Evolutionary conservation across 2,888 invertebrate genomes (phyloP).

Genomic region (Caenorhabditis sp.): DNA sequence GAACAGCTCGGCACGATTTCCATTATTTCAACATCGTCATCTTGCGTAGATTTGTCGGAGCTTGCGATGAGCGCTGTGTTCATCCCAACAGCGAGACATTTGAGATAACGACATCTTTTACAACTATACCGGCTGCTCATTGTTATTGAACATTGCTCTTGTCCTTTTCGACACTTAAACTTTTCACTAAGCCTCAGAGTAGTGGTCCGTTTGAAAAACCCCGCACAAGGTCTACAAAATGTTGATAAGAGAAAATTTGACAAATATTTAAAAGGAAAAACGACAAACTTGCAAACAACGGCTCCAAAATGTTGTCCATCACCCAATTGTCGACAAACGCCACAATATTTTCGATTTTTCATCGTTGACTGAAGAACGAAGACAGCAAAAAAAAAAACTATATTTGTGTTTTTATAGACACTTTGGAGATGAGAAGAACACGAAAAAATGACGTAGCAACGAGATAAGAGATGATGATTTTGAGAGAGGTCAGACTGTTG

Average conservation of each 20-base stretch:
- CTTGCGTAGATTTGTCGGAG: too few species aligned
- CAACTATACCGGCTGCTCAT: slow-evolving; percentile 33
- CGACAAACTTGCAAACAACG: slow-evolving; percentile 26
- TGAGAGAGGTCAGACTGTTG: not conserved
- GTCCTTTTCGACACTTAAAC: slow-evolving; percentile 22
- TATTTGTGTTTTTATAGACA: not conserved
- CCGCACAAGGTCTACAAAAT: slow-evolving; percentile 29
- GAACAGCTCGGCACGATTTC: not conserved
- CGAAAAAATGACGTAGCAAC: not conserved
- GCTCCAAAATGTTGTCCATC: slow-evolving; percentile 32
- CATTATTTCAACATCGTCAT: too few species aligned
- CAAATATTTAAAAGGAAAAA: not conserved
- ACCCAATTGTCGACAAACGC: slow-evolving; percentile 24
- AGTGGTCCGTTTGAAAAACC: slow-evolving; percentile 28
- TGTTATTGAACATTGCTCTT: slow-evolving; percentile 18
- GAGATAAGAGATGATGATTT: not conserved
- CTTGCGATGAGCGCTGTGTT: slow-evolving; percentile 3
- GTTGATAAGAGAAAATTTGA: not conserved
- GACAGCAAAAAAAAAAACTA: not conserved
- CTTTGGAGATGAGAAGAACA: not conserved
- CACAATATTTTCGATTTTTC: slow-evolving; percentile 21
- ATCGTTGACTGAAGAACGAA: not conserved
- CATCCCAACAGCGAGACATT: slow-evolving; percentile 27
- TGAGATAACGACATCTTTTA: slow-evolving; percentile 31
- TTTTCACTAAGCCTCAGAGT: slow-evolving; percentile 14